Evolutionary conservation across 2,888 invertebrate species (phyloP).

Genomic region (Parasteatoda lunata): DNA sequence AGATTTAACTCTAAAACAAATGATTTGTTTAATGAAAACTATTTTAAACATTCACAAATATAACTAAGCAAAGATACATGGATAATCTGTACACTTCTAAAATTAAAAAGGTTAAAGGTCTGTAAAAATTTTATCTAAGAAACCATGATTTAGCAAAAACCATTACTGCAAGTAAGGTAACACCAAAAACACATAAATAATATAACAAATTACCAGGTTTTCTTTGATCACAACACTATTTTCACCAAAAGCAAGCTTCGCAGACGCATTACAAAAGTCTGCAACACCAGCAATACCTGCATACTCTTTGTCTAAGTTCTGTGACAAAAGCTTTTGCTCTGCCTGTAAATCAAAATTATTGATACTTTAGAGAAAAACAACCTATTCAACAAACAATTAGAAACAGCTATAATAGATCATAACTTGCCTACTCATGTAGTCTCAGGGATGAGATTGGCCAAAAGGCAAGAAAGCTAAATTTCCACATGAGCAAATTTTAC

Average conservation of each 20-base stretch:
- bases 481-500: too few relatives aligned
- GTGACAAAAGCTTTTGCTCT: constrained; percentile 82
- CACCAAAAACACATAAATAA: background rate
- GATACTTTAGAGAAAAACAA: too few relatives aligned
- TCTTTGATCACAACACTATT: constrained; percentile 81
- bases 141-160: background rate
- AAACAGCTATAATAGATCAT: too few relatives aligned
- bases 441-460: too few relatives aligned
- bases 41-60: too few relatives aligned
- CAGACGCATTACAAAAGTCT: constrained; percentile 88
- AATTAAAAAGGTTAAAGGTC: background rate
- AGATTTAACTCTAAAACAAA: too few relatives aligned
- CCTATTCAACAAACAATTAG: too few relatives aligned
- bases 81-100: background rate
- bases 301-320: constrained; percentile 93
- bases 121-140: background rate
- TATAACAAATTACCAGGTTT: constrained; percentile 79
- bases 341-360: constrained; percentile 79
- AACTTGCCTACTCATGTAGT: too few relatives aligned
- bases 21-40: too few relatives aligned
- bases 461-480: too few relatives aligned
- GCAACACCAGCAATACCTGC: constrained; percentile 90
- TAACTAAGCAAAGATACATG: too few relatives aligned
- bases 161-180: background rate
- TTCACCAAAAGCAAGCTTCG: constrained; percentile 90